Conservation (phyloP, 2,113 vertebrate species). For the Myanophis thanlyinensis region DNA sequence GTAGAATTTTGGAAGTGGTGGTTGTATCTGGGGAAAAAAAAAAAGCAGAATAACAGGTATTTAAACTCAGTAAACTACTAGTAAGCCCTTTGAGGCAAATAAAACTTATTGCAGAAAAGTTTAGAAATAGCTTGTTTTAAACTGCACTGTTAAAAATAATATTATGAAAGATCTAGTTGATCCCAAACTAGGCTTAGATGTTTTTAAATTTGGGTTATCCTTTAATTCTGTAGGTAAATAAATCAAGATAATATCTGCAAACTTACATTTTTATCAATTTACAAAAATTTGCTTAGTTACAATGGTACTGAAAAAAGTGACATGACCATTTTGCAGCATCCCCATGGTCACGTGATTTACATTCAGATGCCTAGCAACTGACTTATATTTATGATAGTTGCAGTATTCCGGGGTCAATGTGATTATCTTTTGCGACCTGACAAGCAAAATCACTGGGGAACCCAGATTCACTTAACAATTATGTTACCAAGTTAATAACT, state of each 20-base stretch:
- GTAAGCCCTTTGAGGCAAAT: neutral
- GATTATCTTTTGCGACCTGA: neutral
- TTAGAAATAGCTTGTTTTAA: neutral
- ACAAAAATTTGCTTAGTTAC: neutral
- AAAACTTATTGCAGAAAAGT: neutral
- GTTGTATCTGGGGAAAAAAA: neutral
- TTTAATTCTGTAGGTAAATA: neutral
- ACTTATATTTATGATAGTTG: neutral
- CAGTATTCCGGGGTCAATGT: neutral
- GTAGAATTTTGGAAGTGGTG: neutral
- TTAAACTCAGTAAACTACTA: neutral
- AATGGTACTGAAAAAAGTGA: neutral
- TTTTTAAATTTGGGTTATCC: neutral
- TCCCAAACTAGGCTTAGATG: neutral
- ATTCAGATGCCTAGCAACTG: neutral
- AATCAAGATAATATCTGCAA: neutral
- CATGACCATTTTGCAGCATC: neutral
- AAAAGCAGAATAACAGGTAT: neutral
- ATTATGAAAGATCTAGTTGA: neutral
- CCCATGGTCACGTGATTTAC: neutral
- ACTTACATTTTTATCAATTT: neutral
- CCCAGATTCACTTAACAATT: neutral
- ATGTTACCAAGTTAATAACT: neutral
- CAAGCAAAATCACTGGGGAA: neutral
- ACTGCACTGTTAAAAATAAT: neutral